These are phyloP conservation scores for Drosophila hydei DNA, from an alignment of 1,140 invertebrate genomes.

Conservation along the genomic window DNA sequence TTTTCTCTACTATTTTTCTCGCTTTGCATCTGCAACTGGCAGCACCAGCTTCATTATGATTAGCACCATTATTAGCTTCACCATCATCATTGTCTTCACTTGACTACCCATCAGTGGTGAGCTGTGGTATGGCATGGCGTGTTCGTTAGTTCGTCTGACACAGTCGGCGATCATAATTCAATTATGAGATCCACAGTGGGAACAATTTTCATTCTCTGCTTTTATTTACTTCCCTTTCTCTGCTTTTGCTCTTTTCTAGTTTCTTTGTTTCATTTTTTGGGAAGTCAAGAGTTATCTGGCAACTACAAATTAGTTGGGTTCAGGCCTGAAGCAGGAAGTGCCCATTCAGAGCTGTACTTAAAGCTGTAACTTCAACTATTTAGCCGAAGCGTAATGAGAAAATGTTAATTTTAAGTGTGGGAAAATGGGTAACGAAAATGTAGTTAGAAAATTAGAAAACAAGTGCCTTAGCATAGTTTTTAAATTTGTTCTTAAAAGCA, in stretches of 20 bases:
- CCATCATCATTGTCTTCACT: slow-evolving; percentile 47
- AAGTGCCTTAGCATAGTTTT: too few species aligned
- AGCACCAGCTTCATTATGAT: slow-evolving; percentile 40
- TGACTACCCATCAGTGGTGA: slow-evolving; percentile 68
- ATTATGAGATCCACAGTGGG: slow-evolving; percentile 53
- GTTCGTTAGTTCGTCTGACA: slow-evolving; percentile 68
- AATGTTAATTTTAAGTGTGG: slow-evolving; percentile 6
- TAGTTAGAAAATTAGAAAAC: background rate
- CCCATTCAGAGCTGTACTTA: slow-evolving; percentile 6
- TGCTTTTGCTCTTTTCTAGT: background rate
- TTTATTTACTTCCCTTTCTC: background rate
- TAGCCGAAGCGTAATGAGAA: background rate
- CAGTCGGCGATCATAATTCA: slow-evolving; percentile 73
- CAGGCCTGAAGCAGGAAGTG: slow-evolving; percentile 5
- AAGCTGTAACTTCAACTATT: background rate
- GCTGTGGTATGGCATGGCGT: slow-evolving; percentile 48
- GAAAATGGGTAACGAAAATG: slow-evolving; percentile 4
- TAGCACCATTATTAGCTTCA: slow-evolving; percentile 32
- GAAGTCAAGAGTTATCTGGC: background rate
- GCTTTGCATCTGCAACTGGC: slow-evolving; percentile 59
- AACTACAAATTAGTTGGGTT: slow-evolving; percentile 7
- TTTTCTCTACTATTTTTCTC: slow-evolving; percentile 20
- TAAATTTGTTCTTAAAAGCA: background rate
- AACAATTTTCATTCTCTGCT: slow-evolving; percentile 22
- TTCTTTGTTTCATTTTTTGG: background rate